Conservation (phyloP, 2,888 invertebrate genomes). For the Drosophila falleni region DNA sequence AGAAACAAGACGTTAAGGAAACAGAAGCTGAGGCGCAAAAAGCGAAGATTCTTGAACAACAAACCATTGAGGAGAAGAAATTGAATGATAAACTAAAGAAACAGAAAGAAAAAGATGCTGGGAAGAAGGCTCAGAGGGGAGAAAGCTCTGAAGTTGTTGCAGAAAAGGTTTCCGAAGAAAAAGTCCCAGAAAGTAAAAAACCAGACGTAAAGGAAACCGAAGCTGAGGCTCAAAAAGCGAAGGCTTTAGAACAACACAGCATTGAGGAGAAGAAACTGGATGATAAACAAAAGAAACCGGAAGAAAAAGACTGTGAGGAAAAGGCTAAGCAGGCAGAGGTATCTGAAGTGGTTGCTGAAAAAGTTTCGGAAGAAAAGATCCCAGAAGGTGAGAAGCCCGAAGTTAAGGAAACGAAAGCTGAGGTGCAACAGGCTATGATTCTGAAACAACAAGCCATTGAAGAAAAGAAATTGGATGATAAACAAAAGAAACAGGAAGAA, state of each 20-base stretch:
- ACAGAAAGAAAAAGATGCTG: constrained; percentile 4
- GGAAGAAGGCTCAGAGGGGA: neutral
- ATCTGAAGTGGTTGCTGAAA: constrained; percentile 17
- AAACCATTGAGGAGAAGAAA: constrained; percentile 8
- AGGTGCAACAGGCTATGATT: constrained; percentile 5
- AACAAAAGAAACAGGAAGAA: neutral
- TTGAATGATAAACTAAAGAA: constrained; percentile 19
- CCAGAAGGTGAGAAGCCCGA: neutral
- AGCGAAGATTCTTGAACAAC: constrained; percentile 13
- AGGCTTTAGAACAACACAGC: neutral
- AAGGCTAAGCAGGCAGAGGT: constrained; percentile 12
- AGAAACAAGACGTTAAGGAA: constrained; percentile 10
- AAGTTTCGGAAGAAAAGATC: constrained; percentile 15
- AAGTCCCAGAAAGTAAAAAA: neutral
- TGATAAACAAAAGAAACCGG: neutral
- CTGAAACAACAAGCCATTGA: constrained; percentile 13
- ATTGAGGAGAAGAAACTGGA: neutral
- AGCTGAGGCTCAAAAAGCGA: neutral
- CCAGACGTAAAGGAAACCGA: neutral
- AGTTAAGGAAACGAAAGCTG: constrained; percentile 6
- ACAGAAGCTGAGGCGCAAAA: constrained; percentile 38
- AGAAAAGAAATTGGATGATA: constrained; percentile 14
- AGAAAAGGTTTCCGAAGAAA: neutral
- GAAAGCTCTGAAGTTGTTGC: neutral
- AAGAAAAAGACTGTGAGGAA: constrained; percentile 4